These are phyloP conservation scores for Invenusta paracnida DNA, from an alignment of 2,888 invertebrate species.

Conservation along the genomic window DNA sequence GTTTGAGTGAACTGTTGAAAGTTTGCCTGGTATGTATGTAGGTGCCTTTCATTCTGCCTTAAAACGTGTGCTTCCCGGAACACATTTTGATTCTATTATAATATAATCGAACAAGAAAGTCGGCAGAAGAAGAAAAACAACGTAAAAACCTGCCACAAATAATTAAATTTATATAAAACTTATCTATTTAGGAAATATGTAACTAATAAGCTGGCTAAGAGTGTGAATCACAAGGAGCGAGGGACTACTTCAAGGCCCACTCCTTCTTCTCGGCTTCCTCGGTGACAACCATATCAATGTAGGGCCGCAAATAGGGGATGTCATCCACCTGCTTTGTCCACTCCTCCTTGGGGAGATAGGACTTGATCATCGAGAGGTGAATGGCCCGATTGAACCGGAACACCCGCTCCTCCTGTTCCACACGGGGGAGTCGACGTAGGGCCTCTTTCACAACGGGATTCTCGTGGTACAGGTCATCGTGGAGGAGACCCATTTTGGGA, in stretches of 20 bases:
- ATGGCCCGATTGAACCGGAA: constrained; percentile 30
- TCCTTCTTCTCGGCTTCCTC: constrained; percentile 30
- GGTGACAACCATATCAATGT: constrained; percentile 27
- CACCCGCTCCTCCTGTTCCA: neutral
- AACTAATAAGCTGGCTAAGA: no score
- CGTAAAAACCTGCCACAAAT: no score
- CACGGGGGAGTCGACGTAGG: constrained; percentile 23
- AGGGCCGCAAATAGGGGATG: constrained; percentile 36
- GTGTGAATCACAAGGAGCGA: no score
- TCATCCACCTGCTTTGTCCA: constrained; percentile 32
- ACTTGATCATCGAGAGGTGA: neutral
- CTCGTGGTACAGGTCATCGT: constrained; percentile 15
- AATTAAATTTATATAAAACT: no score
- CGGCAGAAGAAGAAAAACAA: no score
- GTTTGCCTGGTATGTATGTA: no score
- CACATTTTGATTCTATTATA: no score
- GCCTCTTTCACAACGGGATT: neutral
- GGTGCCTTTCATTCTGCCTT: no score
- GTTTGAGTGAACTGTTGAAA: no score
- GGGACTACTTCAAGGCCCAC: constrained; percentile 34
- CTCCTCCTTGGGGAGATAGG: constrained; percentile 30
- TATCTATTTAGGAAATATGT: no score
- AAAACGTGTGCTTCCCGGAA: no score
- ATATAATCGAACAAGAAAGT: no score
- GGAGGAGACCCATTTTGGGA: neutral